These are phyloP conservation scores for Alloplasta piceator DNA, from an alignment of 2,888 invertebrate genomes.

Conservation along the genomic window DNA sequence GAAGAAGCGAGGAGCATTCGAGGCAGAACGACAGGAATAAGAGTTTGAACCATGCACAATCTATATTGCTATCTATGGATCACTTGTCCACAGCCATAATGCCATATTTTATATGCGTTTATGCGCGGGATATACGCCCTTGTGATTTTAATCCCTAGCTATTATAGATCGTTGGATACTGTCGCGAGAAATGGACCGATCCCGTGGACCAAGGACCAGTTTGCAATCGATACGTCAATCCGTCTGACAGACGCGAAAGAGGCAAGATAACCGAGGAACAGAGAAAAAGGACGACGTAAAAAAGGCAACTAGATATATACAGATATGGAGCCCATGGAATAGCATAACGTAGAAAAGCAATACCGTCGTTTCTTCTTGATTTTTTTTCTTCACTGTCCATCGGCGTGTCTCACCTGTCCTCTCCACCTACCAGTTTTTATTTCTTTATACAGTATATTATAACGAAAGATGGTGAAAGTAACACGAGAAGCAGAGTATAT, in stretches of 20 bases:
- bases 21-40: not conserved
- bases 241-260: conserved; percentile 67
- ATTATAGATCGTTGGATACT: conserved; percentile 6
- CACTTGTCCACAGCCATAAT: too few relatives aligned
- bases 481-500: too few relatives aligned
- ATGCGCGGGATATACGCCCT: too few relatives aligned
- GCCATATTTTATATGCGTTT: too few relatives aligned
- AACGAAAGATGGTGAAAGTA: too few relatives aligned
- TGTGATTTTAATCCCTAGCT: too few relatives aligned
- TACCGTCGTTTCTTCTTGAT: conserved; percentile 21
- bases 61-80: too few relatives aligned
- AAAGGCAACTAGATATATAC: conserved; percentile 49
- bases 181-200: conserved; percentile 23
- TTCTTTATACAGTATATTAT: too few relatives aligned
- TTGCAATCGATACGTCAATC: conserved; percentile 80
- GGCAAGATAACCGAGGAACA: conserved; percentile 50
- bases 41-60: not conserved
- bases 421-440: too few relatives aligned
- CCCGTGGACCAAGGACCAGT: conserved; percentile 32
- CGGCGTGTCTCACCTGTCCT: too few relatives aligned
- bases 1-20: not conserved
- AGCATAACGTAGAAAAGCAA: conserved; percentile 41
- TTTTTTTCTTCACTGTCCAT: conserved; percentile 5
- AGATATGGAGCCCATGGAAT: conserved; percentile 32
- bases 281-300: conserved; percentile 54